A percentile compares a stretch with the other conserved stretches of the same genome.
Conservation (phyloP, 2,113 vertebrate genomes). For the Lophura nycthemera region DNA sequence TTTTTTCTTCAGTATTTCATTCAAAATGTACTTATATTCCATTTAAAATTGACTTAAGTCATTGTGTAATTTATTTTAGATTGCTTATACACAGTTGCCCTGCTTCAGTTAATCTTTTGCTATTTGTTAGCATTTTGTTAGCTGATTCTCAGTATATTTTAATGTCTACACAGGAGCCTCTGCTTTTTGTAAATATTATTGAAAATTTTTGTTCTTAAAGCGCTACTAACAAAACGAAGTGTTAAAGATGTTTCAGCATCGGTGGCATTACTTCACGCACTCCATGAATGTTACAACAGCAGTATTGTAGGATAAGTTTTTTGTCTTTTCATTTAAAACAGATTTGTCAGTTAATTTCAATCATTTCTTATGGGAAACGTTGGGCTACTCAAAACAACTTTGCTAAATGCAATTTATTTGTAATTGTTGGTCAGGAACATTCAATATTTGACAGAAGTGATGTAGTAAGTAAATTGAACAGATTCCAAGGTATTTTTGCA, state of each 20-base stretch:
- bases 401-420: neutral
- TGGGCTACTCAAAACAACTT: neutral
- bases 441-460: neutral
- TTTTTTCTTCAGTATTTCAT: neutral
- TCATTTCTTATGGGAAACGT: neutral
- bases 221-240: neutral
- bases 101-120: neutral
- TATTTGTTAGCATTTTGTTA: neutral
- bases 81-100: fast-evolving
- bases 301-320: neutral
- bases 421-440: neutral
- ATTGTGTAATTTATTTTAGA: neutral
- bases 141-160: neutral
- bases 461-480: neutral
- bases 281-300: neutral
- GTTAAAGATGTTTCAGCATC: neutral
- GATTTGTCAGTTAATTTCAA: neutral
- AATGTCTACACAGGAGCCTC: neutral
- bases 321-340: neutral
- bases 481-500: neutral
- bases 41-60: neutral
- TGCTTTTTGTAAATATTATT: neutral
- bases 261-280: neutral
- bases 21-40: neutral
- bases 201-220: neutral